A percentile compares a stretch with the other conserved stretches of the same genome.
Evolutionary conservation across 2,113 vertebrate genomes (phyloP).

Genomic region (Lota lota): DNA sequence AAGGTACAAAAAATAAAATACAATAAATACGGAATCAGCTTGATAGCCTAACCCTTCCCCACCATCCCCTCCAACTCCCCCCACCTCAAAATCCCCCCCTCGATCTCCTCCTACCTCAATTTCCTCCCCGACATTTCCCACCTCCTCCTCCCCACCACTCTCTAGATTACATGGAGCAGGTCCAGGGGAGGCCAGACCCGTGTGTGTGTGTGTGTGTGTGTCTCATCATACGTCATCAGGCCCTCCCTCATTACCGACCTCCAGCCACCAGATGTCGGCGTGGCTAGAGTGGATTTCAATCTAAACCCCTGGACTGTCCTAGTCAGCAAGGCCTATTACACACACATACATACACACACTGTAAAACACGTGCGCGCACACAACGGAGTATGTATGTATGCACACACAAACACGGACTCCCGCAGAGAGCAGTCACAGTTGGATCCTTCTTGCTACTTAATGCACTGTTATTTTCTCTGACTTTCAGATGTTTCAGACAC

Average conservation of each 20-base stretch:
- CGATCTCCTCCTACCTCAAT: background rate
- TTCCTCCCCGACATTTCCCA: constrained; percentile 16
- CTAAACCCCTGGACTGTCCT: constrained; percentile 44
- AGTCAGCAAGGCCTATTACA: constrained; percentile 33
- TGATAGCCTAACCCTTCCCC: background rate
- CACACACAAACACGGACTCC: background rate
- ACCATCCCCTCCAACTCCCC: background rate
- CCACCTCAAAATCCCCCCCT: background rate
- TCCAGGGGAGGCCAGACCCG: constrained; percentile 60
- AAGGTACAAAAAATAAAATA: constrained; percentile 18
- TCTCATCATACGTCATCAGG: constrained; percentile 67
- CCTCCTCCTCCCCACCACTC: constrained; percentile 45
- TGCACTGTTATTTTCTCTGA: constrained; percentile 37
- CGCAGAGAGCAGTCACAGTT: constrained; percentile 13
- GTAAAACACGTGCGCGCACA: constrained; percentile 34
- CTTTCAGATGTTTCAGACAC: constrained; percentile 12
- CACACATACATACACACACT: constrained; percentile 27
- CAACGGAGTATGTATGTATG: background rate
- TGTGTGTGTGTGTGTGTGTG: constrained; percentile 31
- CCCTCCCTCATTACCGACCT: constrained; percentile 67
- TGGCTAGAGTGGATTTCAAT: constrained; percentile 37
- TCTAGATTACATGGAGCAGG: constrained; percentile 55
- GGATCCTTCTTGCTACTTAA: constrained; percentile 31
- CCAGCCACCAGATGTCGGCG: constrained; percentile 12
- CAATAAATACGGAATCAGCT: constrained; percentile 2